Evolutionary conservation across 2,888 invertebrate genomes (phyloP).

Genomic region (Sphaeridia pumilis): DNA sequence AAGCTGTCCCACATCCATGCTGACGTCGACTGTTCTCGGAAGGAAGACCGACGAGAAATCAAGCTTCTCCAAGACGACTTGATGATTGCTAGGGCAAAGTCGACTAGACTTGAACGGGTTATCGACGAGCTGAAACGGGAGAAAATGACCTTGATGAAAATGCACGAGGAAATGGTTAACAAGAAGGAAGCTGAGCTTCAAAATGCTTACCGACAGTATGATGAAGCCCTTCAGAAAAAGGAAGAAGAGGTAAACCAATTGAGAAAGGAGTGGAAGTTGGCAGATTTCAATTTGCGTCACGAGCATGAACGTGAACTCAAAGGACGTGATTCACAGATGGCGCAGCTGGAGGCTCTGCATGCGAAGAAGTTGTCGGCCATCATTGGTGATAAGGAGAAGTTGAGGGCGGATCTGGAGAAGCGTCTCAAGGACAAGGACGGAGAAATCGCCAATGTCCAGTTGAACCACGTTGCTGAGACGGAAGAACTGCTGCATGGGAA

Average conservation of each 20-base stretch:
- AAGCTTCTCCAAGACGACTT: constrained; percentile 13
- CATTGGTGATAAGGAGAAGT: constrained; percentile 13
- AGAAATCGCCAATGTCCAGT: background rate
- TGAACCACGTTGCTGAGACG: background rate
- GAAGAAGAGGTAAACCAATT: constrained; percentile 9
- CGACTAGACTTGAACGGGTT: constrained; percentile 2
- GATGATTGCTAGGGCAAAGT: constrained; percentile 9
- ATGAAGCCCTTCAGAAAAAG: constrained; percentile 8
- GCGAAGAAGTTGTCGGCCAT: constrained; percentile 10
- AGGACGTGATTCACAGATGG: constrained; percentile 3
- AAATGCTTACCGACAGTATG: constrained; percentile 5
- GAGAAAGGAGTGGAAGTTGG: constrained; percentile 3
- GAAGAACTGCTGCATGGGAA: constrained; percentile 7
- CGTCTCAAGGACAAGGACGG: constrained; percentile 5
- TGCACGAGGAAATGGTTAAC: constrained; percentile 9
- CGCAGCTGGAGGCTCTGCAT: constrained; percentile 1
- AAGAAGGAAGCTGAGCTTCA: constrained; percentile 12
- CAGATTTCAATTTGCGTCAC: background rate
- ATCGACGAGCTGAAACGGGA: constrained; percentile 17
- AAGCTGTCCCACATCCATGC: constrained; percentile 8
- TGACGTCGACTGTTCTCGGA: constrained; percentile 12
- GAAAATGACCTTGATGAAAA: constrained; percentile 10
- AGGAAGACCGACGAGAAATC: constrained; percentile 14
- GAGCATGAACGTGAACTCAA: constrained; percentile 12
- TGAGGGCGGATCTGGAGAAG: constrained; percentile 7